Base-by-base conservation (phyloP, 2,888 invertebrate genomes). In the Rapana venosa region DNA sequence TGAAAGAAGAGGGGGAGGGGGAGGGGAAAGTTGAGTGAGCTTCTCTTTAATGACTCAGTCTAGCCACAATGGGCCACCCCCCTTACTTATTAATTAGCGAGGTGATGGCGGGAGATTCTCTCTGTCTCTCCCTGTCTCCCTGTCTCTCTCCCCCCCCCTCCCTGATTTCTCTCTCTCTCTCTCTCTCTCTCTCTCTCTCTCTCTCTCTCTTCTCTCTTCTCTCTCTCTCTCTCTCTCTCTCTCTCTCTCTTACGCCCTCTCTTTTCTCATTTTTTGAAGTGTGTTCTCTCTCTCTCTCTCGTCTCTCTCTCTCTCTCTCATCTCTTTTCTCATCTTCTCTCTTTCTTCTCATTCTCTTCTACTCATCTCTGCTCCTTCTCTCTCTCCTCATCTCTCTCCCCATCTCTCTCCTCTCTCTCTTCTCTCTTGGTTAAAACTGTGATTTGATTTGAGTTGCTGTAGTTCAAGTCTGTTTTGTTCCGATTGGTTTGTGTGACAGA, bases 151-250 rank as follows among this genome's bases (percentile, higher is more conserved):
- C 35, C 79, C 32, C 79, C 35, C 79, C 32, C 79, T 79, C 79
- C 79, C 47, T 47, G 47, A 47, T 47, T n/a, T 79, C 79, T 79
- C 79, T 79, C 79, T 79, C 79, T 79, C 79, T 79, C 79, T 79
- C 79, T 79, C 79, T 79, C 79, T n/a, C n/a, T 74, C n/a, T 74
- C 74, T 74, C 15, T 26, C n/a, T 26, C n/a, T 26, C n/a, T 26
- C n/a, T 74, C 74, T 74, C 74, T 74, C 74, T 26, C n/a, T 22
- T n/a, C 22, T n/a, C n/a, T n/a, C n/a, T n/a, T 74, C 74, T 74
- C 74, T 74, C 74, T 74, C 22, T 74, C 15, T 74, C n/a, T 22
- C n/a, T 22, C n/a, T 79, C 79, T 32, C 32, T 79, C 79, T 79
- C 79, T 79, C 32, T 79, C 79, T 79, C 32, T 79, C 79, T 15